phyloP scores from a whole-genome alignment of 2,797 vertebrate species.

The Austrolebias charrua region DNA sequence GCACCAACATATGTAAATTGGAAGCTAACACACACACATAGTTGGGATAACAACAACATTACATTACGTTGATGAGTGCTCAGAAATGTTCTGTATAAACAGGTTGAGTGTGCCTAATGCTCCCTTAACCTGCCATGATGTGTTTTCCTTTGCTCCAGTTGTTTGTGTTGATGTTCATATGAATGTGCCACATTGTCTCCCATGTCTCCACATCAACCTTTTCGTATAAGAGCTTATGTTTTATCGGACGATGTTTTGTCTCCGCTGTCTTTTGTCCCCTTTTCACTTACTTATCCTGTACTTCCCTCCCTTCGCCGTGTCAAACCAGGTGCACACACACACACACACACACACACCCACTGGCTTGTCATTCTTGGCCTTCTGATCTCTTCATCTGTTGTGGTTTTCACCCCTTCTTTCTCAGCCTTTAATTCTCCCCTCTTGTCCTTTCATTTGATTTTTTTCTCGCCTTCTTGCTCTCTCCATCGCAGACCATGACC shows the following conservation, averaged over 20 bases:
- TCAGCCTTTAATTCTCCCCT: constrained; percentile 72
- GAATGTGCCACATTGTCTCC: constrained; percentile 61
- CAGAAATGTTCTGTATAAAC: constrained; percentile 64
- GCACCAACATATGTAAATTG: too few species aligned
- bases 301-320: constrained; percentile 34
- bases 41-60: too few species aligned
- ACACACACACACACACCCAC: constrained; percentile 42
- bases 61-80: constrained; percentile 56
- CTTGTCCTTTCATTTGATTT: constrained; percentile 56
- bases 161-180: constrained; percentile 68
- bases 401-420: constrained; percentile 65
- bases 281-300: constrained; percentile 14
- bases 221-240: constrained; percentile 59
- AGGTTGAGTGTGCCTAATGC: constrained; percentile 50
- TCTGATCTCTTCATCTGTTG: constrained; percentile 78
- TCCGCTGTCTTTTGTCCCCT: constrained; percentile 52
- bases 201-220: constrained; percentile 56
- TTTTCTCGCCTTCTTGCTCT: constrained; percentile 43
- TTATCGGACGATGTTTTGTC: constrained; percentile 67
- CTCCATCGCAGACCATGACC: constrained; percentile 73
- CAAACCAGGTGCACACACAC: constrained; percentile 60
- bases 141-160: constrained; percentile 51
- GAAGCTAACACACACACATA: too few species aligned
- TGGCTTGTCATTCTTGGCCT: constrained; percentile 59
- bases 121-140: constrained; percentile 61